A percentile compares a stretch with the other conserved stretches of the same genome.
phyloP scores from a whole-genome alignment of 2,113 vertebrate genomes.

The Atlantisia rogersi region DNA sequence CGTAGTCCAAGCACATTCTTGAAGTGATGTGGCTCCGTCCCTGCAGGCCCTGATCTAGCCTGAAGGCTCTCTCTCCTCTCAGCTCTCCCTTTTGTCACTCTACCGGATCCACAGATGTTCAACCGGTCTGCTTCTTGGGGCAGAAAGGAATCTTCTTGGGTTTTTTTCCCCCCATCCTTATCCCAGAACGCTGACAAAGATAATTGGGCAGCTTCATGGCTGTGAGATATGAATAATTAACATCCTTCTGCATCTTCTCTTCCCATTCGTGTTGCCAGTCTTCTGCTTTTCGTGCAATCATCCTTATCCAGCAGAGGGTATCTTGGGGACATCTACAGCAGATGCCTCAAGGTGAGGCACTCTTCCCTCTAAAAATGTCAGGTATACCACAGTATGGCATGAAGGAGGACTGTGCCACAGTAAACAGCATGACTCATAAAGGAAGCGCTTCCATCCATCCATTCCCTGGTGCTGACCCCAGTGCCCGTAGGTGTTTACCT shows the following conservation, averaged over 20 bases:
- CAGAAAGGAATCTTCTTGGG: not conserved
- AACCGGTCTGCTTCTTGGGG: not conserved
- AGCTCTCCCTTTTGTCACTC: not conserved
- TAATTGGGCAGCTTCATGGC: not conserved
- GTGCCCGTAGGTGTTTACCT: not conserved
- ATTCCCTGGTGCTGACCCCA: not conserved
- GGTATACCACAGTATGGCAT: too few species aligned
- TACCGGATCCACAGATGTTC: not conserved
- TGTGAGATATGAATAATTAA: not conserved
- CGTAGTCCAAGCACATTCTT: not conserved
- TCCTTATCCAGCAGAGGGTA: not conserved
- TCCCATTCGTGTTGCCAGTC: not conserved
- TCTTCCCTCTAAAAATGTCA: not conserved
- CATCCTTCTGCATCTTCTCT: not conserved
- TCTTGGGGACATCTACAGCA: not conserved
- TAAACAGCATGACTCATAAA: not conserved
- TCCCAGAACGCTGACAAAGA: not conserved
- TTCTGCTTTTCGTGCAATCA: not conserved
- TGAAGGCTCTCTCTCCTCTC: not conserved
- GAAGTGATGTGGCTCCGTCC: not conserved
- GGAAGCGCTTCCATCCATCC: not conserved
- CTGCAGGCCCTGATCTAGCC: not conserved
- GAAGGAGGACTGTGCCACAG: not conserved
- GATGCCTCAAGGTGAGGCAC: not conserved
- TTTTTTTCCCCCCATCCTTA: not conserved